Conservation (phyloP, 2,113 vertebrate genomes). For the Polypterus bichir region DNA sequence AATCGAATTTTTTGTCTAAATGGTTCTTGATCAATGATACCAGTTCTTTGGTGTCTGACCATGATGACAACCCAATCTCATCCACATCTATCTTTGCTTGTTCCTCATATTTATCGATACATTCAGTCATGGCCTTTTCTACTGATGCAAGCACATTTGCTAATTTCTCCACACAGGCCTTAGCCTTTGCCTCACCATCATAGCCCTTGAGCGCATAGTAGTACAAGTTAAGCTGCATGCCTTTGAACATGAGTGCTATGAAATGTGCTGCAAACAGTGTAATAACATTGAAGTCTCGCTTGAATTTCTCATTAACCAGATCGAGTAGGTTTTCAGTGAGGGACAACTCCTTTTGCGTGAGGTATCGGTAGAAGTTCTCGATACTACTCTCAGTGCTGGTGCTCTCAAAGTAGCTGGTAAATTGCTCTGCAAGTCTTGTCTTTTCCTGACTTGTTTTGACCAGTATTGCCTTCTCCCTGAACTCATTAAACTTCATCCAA, state of each 20-base stretch:
- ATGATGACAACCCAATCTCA: background rate
- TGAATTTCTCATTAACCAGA: background rate
- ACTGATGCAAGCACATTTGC: background rate
- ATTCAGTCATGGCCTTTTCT: background rate
- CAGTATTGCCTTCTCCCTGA: too few species aligned
- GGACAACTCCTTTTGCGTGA: background rate
- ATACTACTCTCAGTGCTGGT: background rate
- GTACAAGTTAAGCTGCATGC: conserved; percentile 1
- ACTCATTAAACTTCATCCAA: too few species aligned
- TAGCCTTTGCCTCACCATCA: background rate
- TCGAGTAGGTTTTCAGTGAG: conserved; percentile 4
- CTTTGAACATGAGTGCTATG: background rate
- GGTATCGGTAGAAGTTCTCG: background rate
- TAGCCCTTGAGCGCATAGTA: conserved; percentile 1
- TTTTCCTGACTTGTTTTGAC: too few species aligned
- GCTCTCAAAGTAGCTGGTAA: background rate
- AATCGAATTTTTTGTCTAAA: conserved; percentile 1
- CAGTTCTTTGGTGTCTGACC: background rate
- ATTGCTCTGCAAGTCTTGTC: background rate
- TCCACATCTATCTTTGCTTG: background rate
- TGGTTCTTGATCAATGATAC: background rate
- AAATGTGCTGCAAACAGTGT: background rate
- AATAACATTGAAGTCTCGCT: background rate
- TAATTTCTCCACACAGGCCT: background rate
- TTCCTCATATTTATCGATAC: background rate